These are phyloP conservation scores for Indri indri DNA, from an alignment of 2,113 vertebrate genomes.

Conservation along the genomic window DNA sequence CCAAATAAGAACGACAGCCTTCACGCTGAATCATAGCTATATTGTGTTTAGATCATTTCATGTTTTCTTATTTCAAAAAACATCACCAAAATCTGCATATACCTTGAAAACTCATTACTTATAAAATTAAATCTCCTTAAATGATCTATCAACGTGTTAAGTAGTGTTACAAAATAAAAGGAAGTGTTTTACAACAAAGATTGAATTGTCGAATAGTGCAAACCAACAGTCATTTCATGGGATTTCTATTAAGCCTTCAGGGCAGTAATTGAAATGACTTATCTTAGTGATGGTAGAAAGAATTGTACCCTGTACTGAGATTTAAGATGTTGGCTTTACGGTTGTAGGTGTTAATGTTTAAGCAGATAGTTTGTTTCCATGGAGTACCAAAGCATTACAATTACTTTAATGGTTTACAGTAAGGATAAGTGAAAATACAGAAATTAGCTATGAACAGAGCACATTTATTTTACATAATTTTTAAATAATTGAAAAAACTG, in stretches of 20 bases:
- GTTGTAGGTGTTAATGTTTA: constrained; percentile 42
- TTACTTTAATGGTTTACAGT: constrained; percentile 21
- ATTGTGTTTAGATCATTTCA: neutral
- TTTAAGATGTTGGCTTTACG: constrained; percentile 14
- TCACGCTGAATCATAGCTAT: neutral
- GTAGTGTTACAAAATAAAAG: neutral
- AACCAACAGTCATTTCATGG: neutral
- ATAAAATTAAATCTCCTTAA: neutral
- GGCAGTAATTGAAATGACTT: neutral
- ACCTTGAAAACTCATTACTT: neutral
- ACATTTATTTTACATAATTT: constrained; percentile 6
- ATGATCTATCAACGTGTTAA: neutral
- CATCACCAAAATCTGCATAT: neutral
- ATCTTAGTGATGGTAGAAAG: neutral
- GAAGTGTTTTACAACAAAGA: neutral
- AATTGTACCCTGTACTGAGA: neutral
- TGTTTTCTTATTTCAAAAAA: neutral
- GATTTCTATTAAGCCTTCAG: neutral
- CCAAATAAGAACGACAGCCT: neutral
- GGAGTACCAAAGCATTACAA: neutral
- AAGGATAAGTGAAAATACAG: constrained; percentile 35
- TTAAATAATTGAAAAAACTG: neutral
- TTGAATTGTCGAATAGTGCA: neutral
- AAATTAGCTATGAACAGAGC: neutral
- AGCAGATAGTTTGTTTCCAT: constrained; percentile 34